Base-by-base conservation (phyloP, 2,888 invertebrate species). In the Metellina segmentata region DNA sequence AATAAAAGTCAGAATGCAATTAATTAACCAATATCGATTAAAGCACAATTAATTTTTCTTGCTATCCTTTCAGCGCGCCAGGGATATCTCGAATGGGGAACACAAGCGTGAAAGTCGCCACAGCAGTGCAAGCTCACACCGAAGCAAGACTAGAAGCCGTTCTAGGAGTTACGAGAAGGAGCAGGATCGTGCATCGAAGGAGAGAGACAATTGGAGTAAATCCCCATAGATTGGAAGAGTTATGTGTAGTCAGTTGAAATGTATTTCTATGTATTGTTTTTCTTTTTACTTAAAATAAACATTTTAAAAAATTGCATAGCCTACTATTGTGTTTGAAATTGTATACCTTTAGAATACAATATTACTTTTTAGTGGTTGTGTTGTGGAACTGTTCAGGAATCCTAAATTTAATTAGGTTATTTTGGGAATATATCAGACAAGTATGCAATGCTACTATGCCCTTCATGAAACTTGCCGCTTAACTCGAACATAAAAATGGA, bases 161-260 rank as follows among this genome's bases (percentile, higher is more conserved):
- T 91, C 91, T 19, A 83, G 83, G 11, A 87, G 86, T 49, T 83
- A 19, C 53, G 88, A 92, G 0, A 89, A 89, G 53, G 88, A 91
- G 20, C 13, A 13, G 20, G 85, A 52, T n/a, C 72, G 75, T 70
- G 77, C 52, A n/a, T 70, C 88, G 8, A 77, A 83, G 16, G 91
- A 71, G n/a, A 87, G 87, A 51, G 86, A 91, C n/a, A 74, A 90
- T 53, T 91, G 91, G 91, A 91, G 91, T 82, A 87, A 87, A 74
- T 91, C 91, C 19, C 91, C 91, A 6, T 91, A 78, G 48, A 53
- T 49, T 53, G 52, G 19, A 78, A 13, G 77, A 72, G n/a, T 83
- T 52, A 16, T 71, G 0, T 82, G 72, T 85, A 85, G 85, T 74
- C 53, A 85, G 20, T 53, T 34, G n/a, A 5, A 82, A 20, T 11